A percentile compares a stretch with the other conserved stretches of the same genome.
Conservation (phyloP, 2,797 vertebrate species). For the Cryptoblepharus egeriae region DNA sequence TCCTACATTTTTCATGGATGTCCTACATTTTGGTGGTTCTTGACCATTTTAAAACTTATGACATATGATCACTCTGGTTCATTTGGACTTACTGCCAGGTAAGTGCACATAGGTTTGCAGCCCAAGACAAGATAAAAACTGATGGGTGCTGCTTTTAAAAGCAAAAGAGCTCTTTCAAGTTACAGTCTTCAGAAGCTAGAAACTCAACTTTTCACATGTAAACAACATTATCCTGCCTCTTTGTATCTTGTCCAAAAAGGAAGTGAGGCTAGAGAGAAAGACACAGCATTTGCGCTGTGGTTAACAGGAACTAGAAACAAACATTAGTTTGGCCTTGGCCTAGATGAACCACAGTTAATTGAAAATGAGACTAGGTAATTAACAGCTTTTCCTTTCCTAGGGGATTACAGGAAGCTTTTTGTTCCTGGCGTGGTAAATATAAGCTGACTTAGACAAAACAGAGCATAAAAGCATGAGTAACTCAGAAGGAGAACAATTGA, state of each 20-base stretch:
- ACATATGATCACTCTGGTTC: too few relatives aligned
- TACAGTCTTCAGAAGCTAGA: not conserved
- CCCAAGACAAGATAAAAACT: not conserved
- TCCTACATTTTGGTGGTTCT: too few relatives aligned
- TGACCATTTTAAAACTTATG: too few relatives aligned
- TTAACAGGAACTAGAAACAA: conserved; percentile 55
- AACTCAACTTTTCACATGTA: not conserved
- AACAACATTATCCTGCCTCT: not conserved
- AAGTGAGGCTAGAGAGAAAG: not conserved
- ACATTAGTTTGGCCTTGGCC: conserved; percentile 27
- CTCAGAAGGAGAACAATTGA: conserved; percentile 35
- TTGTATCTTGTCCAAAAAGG: not conserved
- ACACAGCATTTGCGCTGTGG: not conserved
- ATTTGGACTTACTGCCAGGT: too few relatives aligned
- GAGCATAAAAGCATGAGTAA: conserved; percentile 15
- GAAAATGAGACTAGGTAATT: conserved; percentile 63
- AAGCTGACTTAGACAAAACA: conserved; percentile 53
- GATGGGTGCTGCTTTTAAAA: not conserved
- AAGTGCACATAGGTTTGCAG: not conserved
- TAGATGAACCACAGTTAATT: conserved; percentile 33
- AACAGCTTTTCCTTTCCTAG: conserved; percentile 42
- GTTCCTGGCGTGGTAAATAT: conserved; percentile 34
- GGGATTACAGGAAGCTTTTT: conserved; percentile 52
- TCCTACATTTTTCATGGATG: too few relatives aligned
- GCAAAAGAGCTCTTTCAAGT: not conserved